Evolutionary conservation across 23 tunicate genomes (phyloP), one percentile per base, ranked within the genome.

Genomic region (Botrylloides violaceus): DNA sequence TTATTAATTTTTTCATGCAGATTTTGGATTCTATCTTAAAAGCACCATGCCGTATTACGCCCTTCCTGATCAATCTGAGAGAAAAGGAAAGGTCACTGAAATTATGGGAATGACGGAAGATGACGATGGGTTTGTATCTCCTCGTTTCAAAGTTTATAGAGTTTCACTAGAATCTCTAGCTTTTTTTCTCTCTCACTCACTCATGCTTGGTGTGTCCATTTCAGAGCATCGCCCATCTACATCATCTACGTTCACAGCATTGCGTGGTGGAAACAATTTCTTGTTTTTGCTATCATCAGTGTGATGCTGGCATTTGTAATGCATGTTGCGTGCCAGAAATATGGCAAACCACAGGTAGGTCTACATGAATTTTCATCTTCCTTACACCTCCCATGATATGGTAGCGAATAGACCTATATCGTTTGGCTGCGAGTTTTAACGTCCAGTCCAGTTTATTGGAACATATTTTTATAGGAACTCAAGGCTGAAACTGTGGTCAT

Each of bases 21-120:
- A 58, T 22, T 12, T 58, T 58, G 94, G 94, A 20, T 79, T 64
- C 53, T 85, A 73, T 47, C 66, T 79, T 36, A 78, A 85, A 66
- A 83, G 83, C 9, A 81, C 79, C 31, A 27, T 73, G 55, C 63
- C 81, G 18, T 81, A 2, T 73, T 76, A 31, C 63, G 77, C 29
- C 59, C 79, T 26, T 64, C 66, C 49, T 19, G 36, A 58, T 5
- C 60, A 48, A 21, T 72, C 84, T 9, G 66, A 38, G 59, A 59
- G 38, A 30, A 60, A 58, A 9, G 84, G 84, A 58, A 59, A 77
- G 29, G 71, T 36, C 37, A 80, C 84, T 20, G 72, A 61, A 27
- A 59, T 37, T n/a, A n/a, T n/a, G n/a, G n/a, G n/a, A n/a, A n/a
- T n/a, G n/a, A n/a, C n/a, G n/a, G n/a, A n/a, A n/a, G n/a, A n/a